Evolutionary conservation across 2,888 invertebrate genomes (phyloP).

Genomic region (Sinotaia quadrata): DNA sequence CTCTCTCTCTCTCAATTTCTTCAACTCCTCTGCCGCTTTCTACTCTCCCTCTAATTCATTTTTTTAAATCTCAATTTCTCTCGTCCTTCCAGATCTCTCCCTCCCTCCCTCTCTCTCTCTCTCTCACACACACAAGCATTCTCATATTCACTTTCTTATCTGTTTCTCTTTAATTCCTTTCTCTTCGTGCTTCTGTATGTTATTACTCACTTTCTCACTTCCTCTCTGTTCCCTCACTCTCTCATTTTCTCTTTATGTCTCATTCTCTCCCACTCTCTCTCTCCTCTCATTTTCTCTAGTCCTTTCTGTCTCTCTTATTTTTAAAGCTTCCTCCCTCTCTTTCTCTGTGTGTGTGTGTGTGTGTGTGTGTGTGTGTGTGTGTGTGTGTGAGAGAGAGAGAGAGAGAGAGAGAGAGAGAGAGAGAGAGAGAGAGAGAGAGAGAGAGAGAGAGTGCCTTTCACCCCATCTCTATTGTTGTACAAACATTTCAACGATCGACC

Average conservation of each 20-base stretch:
- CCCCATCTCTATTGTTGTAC: too few relatives aligned
- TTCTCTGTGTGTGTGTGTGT: background rate
- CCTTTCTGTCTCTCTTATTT: background rate
- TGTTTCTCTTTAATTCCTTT: background rate
- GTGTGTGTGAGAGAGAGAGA: background rate
- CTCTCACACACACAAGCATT: background rate
- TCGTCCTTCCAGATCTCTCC: background rate
- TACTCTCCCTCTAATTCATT: background rate
- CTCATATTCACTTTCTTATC: background rate
- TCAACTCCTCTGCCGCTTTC: too few relatives aligned
- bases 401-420: too few relatives aligned
- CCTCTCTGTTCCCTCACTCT: background rate
- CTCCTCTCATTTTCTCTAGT: background rate
- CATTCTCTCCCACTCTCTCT: background rate
- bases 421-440: background rate
- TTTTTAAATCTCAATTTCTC: background rate
- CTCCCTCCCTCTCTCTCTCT: background rate
- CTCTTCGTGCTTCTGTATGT: background rate
- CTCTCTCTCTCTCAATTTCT: too few relatives aligned
- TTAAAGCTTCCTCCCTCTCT: background rate
- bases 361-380: background rate
- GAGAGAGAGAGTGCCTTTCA: background rate
- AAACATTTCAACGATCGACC: too few relatives aligned
- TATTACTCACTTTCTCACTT: background rate
- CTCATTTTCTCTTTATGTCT: background rate